Evolutionary conservation across 2,113 vertebrate genomes (phyloP), one percentile per base, ranked within the genome.

Genomic region (Orthonyx spaldingii): DNA sequence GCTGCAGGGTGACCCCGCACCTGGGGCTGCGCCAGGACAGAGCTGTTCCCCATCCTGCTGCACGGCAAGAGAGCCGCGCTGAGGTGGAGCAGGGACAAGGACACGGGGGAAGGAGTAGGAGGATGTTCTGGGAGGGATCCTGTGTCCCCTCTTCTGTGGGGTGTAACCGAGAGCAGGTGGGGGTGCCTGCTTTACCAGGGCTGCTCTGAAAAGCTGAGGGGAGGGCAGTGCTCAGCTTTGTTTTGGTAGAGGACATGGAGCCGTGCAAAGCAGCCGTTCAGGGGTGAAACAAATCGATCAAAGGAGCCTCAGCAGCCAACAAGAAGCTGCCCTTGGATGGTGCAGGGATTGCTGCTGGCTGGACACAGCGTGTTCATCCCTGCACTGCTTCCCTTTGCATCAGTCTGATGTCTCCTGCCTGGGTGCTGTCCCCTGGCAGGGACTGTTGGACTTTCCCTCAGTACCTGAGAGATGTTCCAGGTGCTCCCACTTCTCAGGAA

Each of bases 11-110:
- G 46, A 11, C 35, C 79, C 35, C 39, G 61, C 44, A 11, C 20
- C 42, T 60, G 71, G n/a, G 9, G 56, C 59, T 71, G 76, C 69
- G 30, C 10, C 21, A 7, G 3, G 6, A 3, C 64, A 33, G 5
- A 23, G 91, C 89, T 82, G 65, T 9, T 49, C 16, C 68, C 46
- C 26, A 1, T 37, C 89, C 69, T 76, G 18, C n/a, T 61, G 75
- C 55, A 7, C 5, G 11, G 16, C 53, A 2, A 1, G 12, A 18
- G 19, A 59, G 28, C 44, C 33, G 35, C 39, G 0, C 33, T 33
- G 72, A 22, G 59, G 50, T 22, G 59, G 10, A 14, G 14, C 13
- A 32, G 30, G 30, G 35, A 55, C 82, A 42, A 70, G 79, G 53
- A 55, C 52, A n/a, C 8, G 0, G 55, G 37, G 68, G 30, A 37